Percentiles rank a stretch among this genome's conserved stretches.
Evolutionary conservation across 1,140 invertebrate genomes (phyloP).

Genomic region (Nomia melanderi): DNA sequence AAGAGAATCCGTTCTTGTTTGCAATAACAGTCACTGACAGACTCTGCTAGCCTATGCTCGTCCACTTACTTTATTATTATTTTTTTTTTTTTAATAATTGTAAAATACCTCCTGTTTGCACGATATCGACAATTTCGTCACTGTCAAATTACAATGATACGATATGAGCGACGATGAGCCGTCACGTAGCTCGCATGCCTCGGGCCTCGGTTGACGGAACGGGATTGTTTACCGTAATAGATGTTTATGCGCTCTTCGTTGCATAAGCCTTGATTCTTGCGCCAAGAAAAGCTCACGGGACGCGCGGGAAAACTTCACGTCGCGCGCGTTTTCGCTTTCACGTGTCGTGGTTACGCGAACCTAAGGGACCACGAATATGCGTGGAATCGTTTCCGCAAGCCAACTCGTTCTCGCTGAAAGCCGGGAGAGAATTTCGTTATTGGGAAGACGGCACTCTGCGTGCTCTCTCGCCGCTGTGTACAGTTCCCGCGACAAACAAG

Average conservation of each 20-base stretch:
- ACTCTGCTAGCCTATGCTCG: neutral
- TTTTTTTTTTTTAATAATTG: conserved; percentile 9
- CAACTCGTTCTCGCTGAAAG: conserved; percentile 5
- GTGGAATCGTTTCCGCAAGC: neutral
- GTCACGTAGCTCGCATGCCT: conserved; percentile 21
- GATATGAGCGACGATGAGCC: neutral
- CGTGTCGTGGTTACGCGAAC: conserved; percentile 31
- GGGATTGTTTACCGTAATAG: conserved; percentile 64
- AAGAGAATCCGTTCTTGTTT: conserved; percentile 22
- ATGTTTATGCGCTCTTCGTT: conserved; percentile 69
- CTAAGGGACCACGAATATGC: neutral
- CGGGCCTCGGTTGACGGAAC: conserved; percentile 21
- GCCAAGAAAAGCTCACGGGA: conserved; percentile 35
- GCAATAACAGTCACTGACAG: conserved; percentile 16
- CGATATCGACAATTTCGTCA: conserved; percentile 5
- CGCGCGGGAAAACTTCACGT: conserved; percentile 68
- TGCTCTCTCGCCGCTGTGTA: conserved; percentile 42
- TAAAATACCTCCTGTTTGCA: conserved; percentile 10
- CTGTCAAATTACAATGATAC: conserved; percentile 13
- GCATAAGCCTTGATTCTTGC: conserved; percentile 68
- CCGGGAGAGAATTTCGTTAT: conserved; percentile 29
- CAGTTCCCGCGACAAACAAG: conserved; percentile 38
- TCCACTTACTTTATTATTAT: neutral
- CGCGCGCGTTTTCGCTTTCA: conserved; percentile 43
- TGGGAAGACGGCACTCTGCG: conserved; percentile 39